phyloP scores from a whole-genome alignment of 2,113 vertebrate genomes.

The Eublepharis macularius region DNA sequence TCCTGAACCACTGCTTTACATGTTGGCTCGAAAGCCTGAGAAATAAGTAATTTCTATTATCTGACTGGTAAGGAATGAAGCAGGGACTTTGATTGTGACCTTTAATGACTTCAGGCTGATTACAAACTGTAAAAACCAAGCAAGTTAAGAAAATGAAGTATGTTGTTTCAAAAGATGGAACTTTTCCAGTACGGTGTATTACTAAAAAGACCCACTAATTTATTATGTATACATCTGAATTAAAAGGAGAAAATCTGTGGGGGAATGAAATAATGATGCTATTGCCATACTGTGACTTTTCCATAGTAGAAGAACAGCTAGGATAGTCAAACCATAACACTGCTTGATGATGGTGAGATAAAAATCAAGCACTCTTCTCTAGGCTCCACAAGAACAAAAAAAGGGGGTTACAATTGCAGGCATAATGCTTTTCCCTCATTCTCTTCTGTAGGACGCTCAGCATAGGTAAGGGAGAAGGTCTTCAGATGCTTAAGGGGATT shows the following conservation, averaged over 20 bases:
- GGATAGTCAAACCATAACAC: not conserved
- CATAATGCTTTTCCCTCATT: not conserved
- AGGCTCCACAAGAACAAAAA: not conserved
- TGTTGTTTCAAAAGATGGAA: not conserved
- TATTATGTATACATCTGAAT: not conserved
- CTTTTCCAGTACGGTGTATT: not conserved
- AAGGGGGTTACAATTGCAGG: too few relatives aligned
- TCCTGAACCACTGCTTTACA: too few relatives aligned
- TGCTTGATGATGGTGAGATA: not conserved
- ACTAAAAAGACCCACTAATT: not conserved
- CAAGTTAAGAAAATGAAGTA: not conserved
- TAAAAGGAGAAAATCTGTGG: not conserved
- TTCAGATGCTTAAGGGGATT: not conserved
- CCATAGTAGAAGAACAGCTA: not conserved
- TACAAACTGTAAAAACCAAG: not conserved
- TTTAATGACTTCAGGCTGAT: not conserved
- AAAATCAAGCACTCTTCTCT: not conserved
- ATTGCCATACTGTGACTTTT: not conserved
- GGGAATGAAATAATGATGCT: not conserved
- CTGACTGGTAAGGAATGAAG: too few relatives aligned
- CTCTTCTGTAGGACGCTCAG: too few relatives aligned
- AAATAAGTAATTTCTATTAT: too few relatives aligned
- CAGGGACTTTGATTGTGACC: not conserved
- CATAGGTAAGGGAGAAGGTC: not conserved
- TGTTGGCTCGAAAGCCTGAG: too few relatives aligned